Evolutionary conservation across 2,888 invertebrate species (phyloP), one percentile per base, ranked within the genome.

Genomic region (Hyposoter dolosus): DNA sequence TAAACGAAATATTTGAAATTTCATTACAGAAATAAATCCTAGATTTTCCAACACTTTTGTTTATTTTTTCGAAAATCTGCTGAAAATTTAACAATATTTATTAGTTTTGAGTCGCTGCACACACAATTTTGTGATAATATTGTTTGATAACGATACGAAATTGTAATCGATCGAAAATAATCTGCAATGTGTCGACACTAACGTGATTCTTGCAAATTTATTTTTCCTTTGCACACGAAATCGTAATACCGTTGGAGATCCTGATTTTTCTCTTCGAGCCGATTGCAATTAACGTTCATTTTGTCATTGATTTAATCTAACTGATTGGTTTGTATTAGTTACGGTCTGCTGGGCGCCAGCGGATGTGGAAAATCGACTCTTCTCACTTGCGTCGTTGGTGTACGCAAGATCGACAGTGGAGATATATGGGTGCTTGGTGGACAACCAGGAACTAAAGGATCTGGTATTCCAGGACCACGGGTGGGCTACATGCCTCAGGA

Each of bases 401-500:
- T 97, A 88, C 95, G 96, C 85, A 94, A 95, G 76, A 94, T 98
- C 63, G 96, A 98, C 93, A 95, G 95, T 23, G 98, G 98, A 0
- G 95, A 96, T 19, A 95, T 98, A 10, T 95, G 95, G 93, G 97
- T 98, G 0, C 95, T 98, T 50, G 98, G 98, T 0, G 96, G 96
- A 4, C 95, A 94, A 75, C 98, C 98, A 0, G 94, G 95, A 17
- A 94, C 95, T 3, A 89, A 94, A 94, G 96, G 94, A 90, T 97
- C 95, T 94, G 97, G 95, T 87, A 96, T 95, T 90, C 98, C 95
- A 66, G 98, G 97, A 7, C 95, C 96, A 3, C 94, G 96, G 83
- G 96, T 98, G 1, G 98, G 98, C 19, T 98, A 98, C 92, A 98
- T 98, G 98, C 98, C 98, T 17, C 98, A 98, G 95, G 98, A 98